Base-by-base conservation (phyloP, 2,797 vertebrate species). In the Lithobates sylvaticus region DNA sequence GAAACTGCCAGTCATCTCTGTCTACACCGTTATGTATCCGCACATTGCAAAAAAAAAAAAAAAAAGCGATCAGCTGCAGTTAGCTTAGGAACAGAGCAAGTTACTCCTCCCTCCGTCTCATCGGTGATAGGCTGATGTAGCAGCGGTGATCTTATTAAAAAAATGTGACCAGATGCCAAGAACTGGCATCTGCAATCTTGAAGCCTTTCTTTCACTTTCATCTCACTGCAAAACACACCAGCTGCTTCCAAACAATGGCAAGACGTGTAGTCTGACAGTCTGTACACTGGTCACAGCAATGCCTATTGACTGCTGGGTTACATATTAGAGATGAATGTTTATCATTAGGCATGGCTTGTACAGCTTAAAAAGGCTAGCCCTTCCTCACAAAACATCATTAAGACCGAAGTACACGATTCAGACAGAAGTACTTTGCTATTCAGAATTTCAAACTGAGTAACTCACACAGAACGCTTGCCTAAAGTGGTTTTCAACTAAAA, bases 191-290 rank as follows among this genome's bases (percentile, higher is more conserved):
- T 84, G 83, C 83, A 84, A 84, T 84, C 83, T 78, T 84, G 50
- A 72, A 69, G 75, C 83, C 76, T 84, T 84, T 84, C 83, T 78
- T 84, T 84, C 83, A 72, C 75, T 84, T 84, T 78, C 83, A 84
- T 71, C 83, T 72, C 76, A 42, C 64, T 76, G 74, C 64, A 84
- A 84, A 78, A 78, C 75, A 78, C 83, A 78, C 68, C 83, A 84
- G 83, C 83, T 84, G 83, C 83, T 71, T 73, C 61, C 83, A 61
- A 61, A 84, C 83, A 84, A 84, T 78, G 71, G 67, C 68, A 44
- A 21, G 42, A 78, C 67, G 58, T 29, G 5, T 50, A 34, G 72
- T 29, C 73, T 34, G 72, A 74, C 80, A 64, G 80, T 72, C 67
- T 36, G 27, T 77, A 61, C 34, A 72, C 75, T 76, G 81, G n/a